Evolutionary conservation across 2,113 vertebrate species (phyloP).

Genomic region (Chitala chitala): DNA sequence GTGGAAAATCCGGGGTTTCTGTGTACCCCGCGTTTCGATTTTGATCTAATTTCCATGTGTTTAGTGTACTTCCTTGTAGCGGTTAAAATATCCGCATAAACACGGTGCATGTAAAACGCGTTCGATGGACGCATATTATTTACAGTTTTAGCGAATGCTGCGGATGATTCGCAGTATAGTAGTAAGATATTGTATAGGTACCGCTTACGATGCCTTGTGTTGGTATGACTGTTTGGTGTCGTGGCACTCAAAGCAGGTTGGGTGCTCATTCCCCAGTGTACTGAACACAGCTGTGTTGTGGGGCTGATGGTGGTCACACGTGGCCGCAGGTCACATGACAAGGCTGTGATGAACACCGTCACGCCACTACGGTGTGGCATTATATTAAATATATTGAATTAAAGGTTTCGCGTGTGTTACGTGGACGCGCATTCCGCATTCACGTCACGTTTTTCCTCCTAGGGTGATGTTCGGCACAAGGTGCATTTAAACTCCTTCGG

Average conservation of each 20-base stretch:
- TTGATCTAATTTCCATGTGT: neutral
- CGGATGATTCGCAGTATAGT: neutral
- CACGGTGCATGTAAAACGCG: neutral
- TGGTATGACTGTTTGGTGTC: neutral
- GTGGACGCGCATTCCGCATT: neutral
- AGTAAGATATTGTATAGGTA: neutral
- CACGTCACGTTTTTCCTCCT: neutral
- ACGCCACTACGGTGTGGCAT: neutral
- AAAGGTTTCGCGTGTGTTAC: neutral
- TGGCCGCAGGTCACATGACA: neutral
- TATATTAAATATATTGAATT: neutral
- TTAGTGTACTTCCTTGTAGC: neutral
- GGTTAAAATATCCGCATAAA: neutral
- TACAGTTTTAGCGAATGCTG: neutral
- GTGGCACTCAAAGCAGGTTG: neutral
- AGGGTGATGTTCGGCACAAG: constrained; percentile 76
- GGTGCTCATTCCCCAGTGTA: no score
- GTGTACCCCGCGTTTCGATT: neutral
- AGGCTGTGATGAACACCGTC: neutral
- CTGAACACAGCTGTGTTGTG: neutral
- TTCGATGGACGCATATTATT: neutral
- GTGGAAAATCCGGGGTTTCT: neutral
- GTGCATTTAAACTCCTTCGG: constrained; percentile 82
- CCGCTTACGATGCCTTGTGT: neutral
- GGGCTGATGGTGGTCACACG: neutral